These are phyloP conservation scores for Dilophus febrilis DNA, from an alignment of 2,888 invertebrate genomes.

Conservation along the genomic window DNA sequence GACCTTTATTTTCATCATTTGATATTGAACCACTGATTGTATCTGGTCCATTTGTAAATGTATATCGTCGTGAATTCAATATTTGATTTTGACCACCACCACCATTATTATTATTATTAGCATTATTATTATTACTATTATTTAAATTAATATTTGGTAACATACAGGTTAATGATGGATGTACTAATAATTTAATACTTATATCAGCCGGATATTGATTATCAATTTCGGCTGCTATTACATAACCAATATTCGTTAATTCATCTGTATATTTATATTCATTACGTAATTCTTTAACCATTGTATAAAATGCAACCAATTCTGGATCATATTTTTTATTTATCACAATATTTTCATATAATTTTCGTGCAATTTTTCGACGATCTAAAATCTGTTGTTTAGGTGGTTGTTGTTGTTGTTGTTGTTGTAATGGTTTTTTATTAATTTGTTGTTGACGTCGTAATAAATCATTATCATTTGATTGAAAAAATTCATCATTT, in stretches of 20 bases:
- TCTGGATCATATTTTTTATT: constrained; percentile 55
- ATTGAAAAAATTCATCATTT: not conserved
- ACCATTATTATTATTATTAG: not conserved
- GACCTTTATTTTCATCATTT: constrained; percentile 12
- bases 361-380: constrained; percentile 36
- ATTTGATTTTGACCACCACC: not conserved
- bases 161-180: constrained; percentile 31
- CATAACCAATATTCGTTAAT: constrained; percentile 70
- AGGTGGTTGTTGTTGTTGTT: not conserved
- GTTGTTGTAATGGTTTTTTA: not conserved
- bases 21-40: not conserved
- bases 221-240: constrained; percentile 74
- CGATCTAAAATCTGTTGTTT: constrained; percentile 16
- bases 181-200: constrained; percentile 78
- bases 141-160: constrained; percentile 10
- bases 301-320: constrained; percentile 62
- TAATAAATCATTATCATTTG: not conserved
- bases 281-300: constrained; percentile 63
- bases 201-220: constrained; percentile 61
- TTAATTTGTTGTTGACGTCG: not conserved
- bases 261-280: constrained; percentile 58
- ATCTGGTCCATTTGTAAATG: not conserved
- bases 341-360: constrained; percentile 58
- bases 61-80: not conserved
- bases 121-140: no score